Percentiles rank a stretch among this genome's conserved stretches.
These are phyloP conservation scores for human (Homo sapiens) DNA, from an alignment of 2,113 vertebrate species.

Conservation along the genomic window DNA sequence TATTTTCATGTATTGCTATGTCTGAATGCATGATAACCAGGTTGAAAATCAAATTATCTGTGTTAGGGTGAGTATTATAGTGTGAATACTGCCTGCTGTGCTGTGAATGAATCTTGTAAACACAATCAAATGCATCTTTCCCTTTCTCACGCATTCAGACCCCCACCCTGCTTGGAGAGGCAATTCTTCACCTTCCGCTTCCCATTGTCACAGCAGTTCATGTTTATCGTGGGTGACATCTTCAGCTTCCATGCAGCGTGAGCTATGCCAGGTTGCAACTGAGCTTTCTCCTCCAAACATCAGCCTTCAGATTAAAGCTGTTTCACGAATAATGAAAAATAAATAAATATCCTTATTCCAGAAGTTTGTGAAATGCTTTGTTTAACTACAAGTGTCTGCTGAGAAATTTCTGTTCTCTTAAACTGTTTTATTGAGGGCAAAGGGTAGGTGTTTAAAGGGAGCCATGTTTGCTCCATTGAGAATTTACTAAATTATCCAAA, in stretches of 20 bases:
- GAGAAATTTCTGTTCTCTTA: constrained; percentile 64
- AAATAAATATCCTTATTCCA: constrained; percentile 69
- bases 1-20: constrained; percentile 88
- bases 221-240: constrained; percentile 83
- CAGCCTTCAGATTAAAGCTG: constrained; percentile 70
- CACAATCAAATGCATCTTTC: constrained; percentile 83
- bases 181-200: constrained; percentile 81
- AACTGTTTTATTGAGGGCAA: constrained; percentile 64
- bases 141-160: constrained; percentile 54
- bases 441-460: constrained; percentile 45
- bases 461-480: constrained; percentile 57
- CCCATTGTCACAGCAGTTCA: constrained; percentile 80
- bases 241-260: constrained; percentile 75
- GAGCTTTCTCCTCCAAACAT: constrained; percentile 68
- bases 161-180: constrained; percentile 62
- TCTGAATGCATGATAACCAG: constrained; percentile 88
- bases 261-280: constrained; percentile 67
- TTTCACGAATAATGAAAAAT: constrained; percentile 81
- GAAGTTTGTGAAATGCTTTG: constrained; percentile 75
- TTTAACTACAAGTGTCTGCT: constrained; percentile 73
- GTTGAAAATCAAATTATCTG: constrained; percentile 92
- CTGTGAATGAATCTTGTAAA: constrained; percentile 91
- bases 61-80: constrained; percentile 87
- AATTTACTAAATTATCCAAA: constrained; percentile 71
- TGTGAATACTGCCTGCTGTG: constrained; percentile 92